Base-by-base conservation (phyloP, 2,888 invertebrate species). In the Aleiodes alternator region DNA sequence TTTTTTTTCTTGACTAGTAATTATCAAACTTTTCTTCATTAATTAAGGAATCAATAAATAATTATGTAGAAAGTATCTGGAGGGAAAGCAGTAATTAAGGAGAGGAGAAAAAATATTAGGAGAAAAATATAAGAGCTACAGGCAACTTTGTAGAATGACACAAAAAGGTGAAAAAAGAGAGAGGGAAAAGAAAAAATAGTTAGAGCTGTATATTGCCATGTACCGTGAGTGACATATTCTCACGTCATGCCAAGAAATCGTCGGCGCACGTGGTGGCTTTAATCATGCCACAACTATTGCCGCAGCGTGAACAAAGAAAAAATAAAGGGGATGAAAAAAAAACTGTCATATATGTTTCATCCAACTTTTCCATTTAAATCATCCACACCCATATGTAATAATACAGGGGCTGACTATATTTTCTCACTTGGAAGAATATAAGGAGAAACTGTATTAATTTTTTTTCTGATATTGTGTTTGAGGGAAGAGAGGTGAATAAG, bases 251-350 rank as follows among this genome's bases (percentile, higher is more conserved):
- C 23, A 69, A 56, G 70, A 50, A 70, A 64, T 71, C 50, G 56
- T 71, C 75, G 51, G 53, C 38, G 16, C 64, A 72, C 71, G 56
- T 71, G 64, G 48, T 51, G 57, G 66, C 75, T 75, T 72, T 72
- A 75, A 75, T 75, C 71, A 75, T 55, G 34, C 31, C 56, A 16
- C 43, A 75, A 72, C 64, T 55, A 71, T 64, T 56, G 64, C 55
- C 66, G 3, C 31, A 48, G 55, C 38, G 55, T 61, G 66, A 64
- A 34, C 50, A 48, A 71, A 72, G 51, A 72, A 71, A 71, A 66
- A 9, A 43, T 16, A 61, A 11, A 43, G 43, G 43, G 9, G 9
- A 64, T 34, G 14, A 48, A 43, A 38, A 8, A 4, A 16, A 8
- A 61, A 16, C 14, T 61, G 14, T 43, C 43, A 61, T 23, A 61